Evolutionary conservation across 2,888 invertebrate species (phyloP).

Genomic region (Hanleya hanleyi): DNA sequence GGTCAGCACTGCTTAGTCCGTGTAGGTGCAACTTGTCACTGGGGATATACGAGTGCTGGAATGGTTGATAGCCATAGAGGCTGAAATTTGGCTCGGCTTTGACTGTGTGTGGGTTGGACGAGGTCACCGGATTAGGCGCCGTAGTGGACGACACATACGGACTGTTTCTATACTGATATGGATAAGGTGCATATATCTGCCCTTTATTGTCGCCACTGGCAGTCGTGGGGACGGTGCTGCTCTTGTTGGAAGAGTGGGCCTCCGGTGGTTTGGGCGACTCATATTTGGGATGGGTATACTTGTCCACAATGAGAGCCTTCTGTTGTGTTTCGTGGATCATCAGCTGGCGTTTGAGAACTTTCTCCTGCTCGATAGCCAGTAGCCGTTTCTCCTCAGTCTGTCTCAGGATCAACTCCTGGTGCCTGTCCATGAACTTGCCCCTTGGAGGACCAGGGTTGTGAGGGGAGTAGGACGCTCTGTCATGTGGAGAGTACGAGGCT

Average conservation of each 20-base stretch:
- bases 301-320: not conserved
- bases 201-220: not conserved
- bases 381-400: constrained; percentile 16
- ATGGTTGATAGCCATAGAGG: constrained; percentile 73
- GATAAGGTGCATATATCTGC: not conserved
- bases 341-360: not conserved
- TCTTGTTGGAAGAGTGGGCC: not conserved
- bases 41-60: constrained; percentile 69
- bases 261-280: not conserved
- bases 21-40: constrained; percentile 68
- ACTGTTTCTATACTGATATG: not conserved
- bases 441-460: constrained; percentile 5
- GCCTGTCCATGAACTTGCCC: constrained; percentile 14
- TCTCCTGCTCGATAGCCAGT: constrained; percentile 16
- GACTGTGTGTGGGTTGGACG: constrained; percentile 14
- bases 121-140: not conserved
- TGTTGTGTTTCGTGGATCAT: constrained; percentile 6
- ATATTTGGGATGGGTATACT: not conserved
- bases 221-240: not conserved
- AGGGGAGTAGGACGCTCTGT: not conserved
- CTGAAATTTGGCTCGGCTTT: constrained; percentile 65
- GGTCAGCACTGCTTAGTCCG: constrained; percentile 50
- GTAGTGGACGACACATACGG: not conserved
- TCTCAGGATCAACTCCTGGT: constrained; percentile 10
- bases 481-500: not conserved